Base-by-base conservation (phyloP, 2,797 vertebrate species). In the Falco columbarius region DNA sequence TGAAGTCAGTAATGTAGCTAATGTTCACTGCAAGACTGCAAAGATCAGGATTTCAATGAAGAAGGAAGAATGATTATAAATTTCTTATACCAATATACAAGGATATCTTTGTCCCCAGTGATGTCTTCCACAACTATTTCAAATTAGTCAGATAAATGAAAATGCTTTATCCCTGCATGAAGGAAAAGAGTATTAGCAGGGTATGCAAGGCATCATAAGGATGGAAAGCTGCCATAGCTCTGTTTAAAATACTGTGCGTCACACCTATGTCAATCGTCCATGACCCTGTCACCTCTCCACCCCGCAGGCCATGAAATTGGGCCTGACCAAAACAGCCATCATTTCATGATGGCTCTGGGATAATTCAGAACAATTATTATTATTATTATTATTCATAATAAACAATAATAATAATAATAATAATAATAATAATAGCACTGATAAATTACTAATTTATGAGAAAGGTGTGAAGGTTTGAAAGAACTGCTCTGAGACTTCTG, bases 151-250 rank as follows among this genome's bases (percentile, higher is more conserved):
- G 40, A 82, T 34, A 93, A 71, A 92, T 38, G 42, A 74, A 93
- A 92, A 89, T 67, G 26, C 24, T 77, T 77, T 62, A 68, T 56
- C 46, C 93, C 42, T 20, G 19, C 32, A n/a, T 22, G 67, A 91
- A 58, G 61, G 34, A 77, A 76, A 73, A 14, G 3, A 71, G 52
- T 27, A 76, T 9, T 49, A 89, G 54, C 34, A 83, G 84, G 54
- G 46, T 40, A 72, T 46, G 30, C 1, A 10, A 93, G 52, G 59
- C 34, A 77, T 67, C 63, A 7, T 56, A 71, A 80, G 27, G 36
- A 80, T 42, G 42, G 90, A 91, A 95, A 94, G 77, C n/a, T 94
- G 89, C 58, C 79, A 66, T 47, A 82, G 58, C 30, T 47, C 77
- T 59, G n/a, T 61, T 82, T 86, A 80, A 70, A 93, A 74, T 6